Evolutionary conservation across 2,888 invertebrate genomes (phyloP).

Genomic region (Sarcophaga variegata): DNA sequence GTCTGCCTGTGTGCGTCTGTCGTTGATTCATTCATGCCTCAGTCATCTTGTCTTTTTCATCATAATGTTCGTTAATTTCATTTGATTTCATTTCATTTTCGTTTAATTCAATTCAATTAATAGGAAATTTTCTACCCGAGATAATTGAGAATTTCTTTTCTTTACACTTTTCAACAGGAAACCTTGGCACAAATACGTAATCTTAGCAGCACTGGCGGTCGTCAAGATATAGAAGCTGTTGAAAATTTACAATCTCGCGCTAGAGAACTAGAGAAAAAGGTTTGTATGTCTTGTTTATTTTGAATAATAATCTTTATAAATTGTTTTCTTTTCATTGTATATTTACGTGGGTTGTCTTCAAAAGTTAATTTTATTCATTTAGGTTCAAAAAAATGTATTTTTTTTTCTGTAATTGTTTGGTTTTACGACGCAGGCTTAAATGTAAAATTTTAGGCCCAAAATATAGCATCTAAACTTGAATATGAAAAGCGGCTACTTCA

Average conservation of each 20-base stretch:
- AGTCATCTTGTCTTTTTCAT: constrained; percentile 25
- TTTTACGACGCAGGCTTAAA: too few relatives aligned
- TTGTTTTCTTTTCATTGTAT: not conserved
- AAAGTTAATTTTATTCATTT: not conserved
- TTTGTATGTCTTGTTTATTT: constrained; percentile 44
- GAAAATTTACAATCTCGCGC: constrained; percentile 91
- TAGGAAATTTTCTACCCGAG: constrained; percentile 33
- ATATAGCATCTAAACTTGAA: too few relatives aligned
- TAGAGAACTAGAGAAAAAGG: constrained; percentile 95
- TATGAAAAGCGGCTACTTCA: too few relatives aligned
- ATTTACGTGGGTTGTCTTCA: not conserved
- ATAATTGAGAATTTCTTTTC: constrained; percentile 6
- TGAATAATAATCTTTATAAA: not conserved
- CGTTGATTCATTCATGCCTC: constrained; percentile 10
- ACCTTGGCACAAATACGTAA: constrained; percentile 87
- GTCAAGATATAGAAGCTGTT: constrained; percentile 85
- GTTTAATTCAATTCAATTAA: constrained; percentile 45
- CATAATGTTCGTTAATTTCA: constrained; percentile 33
- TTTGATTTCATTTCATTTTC: constrained; percentile 36
- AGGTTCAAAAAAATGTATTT: too few relatives aligned
- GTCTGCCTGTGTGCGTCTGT: not conserved
- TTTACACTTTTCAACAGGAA: constrained; percentile 82
- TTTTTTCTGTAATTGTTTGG: too few relatives aligned
- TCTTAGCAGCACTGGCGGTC: constrained; percentile 82
- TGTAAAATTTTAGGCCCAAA: too few relatives aligned